Evolutionary conservation across 1,140 invertebrate genomes (phyloP).

Genomic region (Subanguina moxae): DNA sequence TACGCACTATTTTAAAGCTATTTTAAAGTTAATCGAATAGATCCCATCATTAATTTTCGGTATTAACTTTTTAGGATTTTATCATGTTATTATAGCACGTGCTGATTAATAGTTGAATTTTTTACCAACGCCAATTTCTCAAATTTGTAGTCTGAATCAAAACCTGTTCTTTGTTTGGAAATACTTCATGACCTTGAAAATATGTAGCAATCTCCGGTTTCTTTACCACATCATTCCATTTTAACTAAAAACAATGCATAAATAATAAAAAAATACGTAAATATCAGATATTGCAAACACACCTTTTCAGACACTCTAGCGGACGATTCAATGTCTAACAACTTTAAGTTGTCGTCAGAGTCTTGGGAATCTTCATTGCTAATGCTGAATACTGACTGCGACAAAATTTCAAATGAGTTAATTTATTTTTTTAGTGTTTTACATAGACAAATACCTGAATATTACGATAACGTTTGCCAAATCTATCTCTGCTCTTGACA

Average conservation of each 20-base stretch:
- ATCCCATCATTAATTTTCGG: too few relatives aligned
- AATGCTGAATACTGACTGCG: conserved; percentile 82
- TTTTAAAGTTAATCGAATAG: too few relatives aligned
- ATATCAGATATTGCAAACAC: neutral
- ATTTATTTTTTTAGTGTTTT: neutral
- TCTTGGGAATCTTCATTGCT: conserved; percentile 67
- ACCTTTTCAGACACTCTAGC: neutral
- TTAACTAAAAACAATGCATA: conserved; percentile 29
- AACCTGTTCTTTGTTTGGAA: conserved; percentile 22
- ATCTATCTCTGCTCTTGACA: conserved; percentile 30
- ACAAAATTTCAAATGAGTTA: neutral
- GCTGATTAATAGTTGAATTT: too few relatives aligned
- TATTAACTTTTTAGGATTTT: too few relatives aligned
- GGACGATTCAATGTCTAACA: conserved; percentile 31
- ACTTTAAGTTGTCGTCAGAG: conserved; percentile 21
- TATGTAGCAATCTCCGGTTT: conserved; percentile 40
- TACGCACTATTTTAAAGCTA: too few relatives aligned
- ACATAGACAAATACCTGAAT: conserved; percentile 5
- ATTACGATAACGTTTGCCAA: conserved; percentile 34
- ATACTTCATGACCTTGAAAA: conserved; percentile 41
- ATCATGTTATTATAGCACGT: too few relatives aligned
- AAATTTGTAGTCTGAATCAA: too few relatives aligned
- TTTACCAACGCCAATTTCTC: too few relatives aligned
- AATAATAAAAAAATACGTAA: neutral
- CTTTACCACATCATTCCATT: conserved; percentile 44